Evolutionary conservation across 2,113 vertebrate species (phyloP).

Genomic region (Gopherus evgoodei): DNA sequence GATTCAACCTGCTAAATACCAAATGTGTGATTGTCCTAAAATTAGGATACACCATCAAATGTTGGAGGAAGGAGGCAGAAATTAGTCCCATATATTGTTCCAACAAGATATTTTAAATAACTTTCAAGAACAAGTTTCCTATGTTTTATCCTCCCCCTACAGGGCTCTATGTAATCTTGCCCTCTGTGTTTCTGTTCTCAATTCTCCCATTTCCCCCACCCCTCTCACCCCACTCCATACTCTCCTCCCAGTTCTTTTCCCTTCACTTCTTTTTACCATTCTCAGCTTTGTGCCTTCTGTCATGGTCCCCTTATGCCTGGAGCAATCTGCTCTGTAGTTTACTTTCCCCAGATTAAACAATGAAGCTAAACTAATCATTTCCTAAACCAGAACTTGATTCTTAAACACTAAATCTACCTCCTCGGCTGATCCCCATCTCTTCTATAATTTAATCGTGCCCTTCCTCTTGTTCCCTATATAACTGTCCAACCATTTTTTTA

Average conservation of each 20-base stretch:
- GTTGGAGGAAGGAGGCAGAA: background rate
- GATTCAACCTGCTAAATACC: background rate
- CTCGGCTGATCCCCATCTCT: background rate
- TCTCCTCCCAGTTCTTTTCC: background rate
- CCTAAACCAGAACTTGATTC: accelerated
- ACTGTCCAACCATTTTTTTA: background rate
- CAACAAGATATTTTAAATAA: accelerated
- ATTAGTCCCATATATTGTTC: background rate
- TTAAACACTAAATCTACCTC: background rate
- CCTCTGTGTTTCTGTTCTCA: background rate
- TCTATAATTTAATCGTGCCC: accelerated
- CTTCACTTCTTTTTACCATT: background rate
- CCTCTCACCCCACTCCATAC: accelerated
- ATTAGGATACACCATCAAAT: background rate
- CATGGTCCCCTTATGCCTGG: accelerated
- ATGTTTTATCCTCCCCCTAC: background rate
- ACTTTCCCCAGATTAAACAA: background rate
- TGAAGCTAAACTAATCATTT: background rate
- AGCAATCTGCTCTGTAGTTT: accelerated
- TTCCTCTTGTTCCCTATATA: background rate
- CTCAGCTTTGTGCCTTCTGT: background rate
- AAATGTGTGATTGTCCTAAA: background rate
- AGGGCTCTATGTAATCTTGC: background rate
- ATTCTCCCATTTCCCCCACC: accelerated
- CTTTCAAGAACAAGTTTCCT: background rate